These are phyloP conservation scores for Sitophilus oryzae DNA, from an alignment of 1,140 invertebrate species.

Conservation along the genomic window DNA sequence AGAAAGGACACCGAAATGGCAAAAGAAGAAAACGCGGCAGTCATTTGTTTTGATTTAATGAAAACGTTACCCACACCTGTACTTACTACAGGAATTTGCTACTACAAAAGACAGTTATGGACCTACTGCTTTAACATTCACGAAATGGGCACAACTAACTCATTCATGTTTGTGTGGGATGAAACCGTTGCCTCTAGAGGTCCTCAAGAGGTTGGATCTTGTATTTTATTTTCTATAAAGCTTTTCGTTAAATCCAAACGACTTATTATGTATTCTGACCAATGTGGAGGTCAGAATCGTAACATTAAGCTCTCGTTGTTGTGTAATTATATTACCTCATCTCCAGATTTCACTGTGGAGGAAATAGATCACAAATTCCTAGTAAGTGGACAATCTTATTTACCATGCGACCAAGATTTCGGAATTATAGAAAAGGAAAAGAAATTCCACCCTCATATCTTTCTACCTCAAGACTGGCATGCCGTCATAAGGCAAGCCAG, in stretches of 20 bases:
- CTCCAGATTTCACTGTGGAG: slow-evolving; percentile 13
- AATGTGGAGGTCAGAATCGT: slow-evolving; percentile 25
- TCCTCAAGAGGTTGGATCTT: slow-evolving; percentile 21
- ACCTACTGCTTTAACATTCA: slow-evolving; percentile 22
- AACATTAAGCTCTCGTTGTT: slow-evolving; percentile 22
- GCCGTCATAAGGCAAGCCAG: slow-evolving; percentile 12
- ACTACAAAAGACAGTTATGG: slow-evolving; percentile 25
- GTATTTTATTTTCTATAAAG: slow-evolving; percentile 20
- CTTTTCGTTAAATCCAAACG: slow-evolving; percentile 14
- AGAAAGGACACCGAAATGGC: slow-evolving; percentile 9
- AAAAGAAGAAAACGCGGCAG: slow-evolving; percentile 11
- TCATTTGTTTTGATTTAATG: slow-evolving; percentile 24
- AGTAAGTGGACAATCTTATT: slow-evolving; percentile 22
- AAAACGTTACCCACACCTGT: slow-evolving; percentile 20
- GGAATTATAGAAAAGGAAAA: slow-evolving; percentile 22
- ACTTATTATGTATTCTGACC: slow-evolving; percentile 28
- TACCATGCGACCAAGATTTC: slow-evolving; percentile 28
- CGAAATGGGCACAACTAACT: slow-evolving; percentile 11
- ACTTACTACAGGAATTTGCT: slow-evolving; percentile 15
- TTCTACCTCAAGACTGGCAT: slow-evolving; percentile 18
- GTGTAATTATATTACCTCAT: slow-evolving; percentile 16
- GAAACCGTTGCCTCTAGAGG: slow-evolving; percentile 20
- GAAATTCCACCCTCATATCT: slow-evolving; percentile 21
- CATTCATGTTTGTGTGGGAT: slow-evolving; percentile 20
- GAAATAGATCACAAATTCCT: slow-evolving; percentile 28